phyloP scores from a whole-genome alignment of 2,113 vertebrate species.

The Atherinomorus stipes region DNA sequence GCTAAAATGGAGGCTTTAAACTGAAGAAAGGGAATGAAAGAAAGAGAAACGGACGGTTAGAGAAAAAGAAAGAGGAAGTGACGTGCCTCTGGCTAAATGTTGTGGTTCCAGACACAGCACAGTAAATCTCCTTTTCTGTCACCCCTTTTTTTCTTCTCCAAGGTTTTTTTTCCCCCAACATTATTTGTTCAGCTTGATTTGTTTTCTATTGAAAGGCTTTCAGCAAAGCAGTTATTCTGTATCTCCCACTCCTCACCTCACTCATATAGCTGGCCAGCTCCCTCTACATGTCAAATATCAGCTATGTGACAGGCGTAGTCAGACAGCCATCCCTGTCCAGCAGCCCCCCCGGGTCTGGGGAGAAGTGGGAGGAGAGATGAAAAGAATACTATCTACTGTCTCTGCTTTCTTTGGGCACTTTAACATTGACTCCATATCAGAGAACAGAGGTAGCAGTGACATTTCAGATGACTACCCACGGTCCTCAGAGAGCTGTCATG shows the following conservation, averaged over 20 bases:
- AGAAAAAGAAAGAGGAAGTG: constrained; percentile 37
- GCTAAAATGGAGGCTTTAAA: constrained; percentile 47
- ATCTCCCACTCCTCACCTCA: constrained; percentile 25
- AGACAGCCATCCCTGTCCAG: constrained; percentile 41
- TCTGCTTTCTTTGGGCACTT: constrained; percentile 33
- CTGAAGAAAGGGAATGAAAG: constrained; percentile 24
- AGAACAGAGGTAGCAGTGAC: constrained; percentile 39
- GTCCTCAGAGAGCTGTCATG: constrained; percentile 37
- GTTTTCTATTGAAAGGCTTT: constrained; percentile 55
- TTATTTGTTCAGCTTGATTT: constrained; percentile 69
- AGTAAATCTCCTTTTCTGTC: constrained; percentile 64
- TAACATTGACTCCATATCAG: constrained; percentile 38
- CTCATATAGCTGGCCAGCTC: constrained; percentile 17
- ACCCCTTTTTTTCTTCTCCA: constrained; percentile 32
- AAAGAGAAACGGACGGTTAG: constrained; percentile 25
- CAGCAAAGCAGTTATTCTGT: constrained; percentile 55
- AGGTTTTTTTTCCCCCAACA: constrained; percentile 49
- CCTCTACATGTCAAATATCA: constrained; percentile 45
- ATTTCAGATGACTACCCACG: constrained; percentile 43
- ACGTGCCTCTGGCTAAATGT: constrained; percentile 69
- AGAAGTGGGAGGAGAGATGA: constrained; percentile 21
- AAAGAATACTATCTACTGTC: constrained; percentile 44
- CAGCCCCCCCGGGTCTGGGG: constrained; percentile 3
- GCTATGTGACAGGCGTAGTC: constrained; percentile 45
- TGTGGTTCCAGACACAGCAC: constrained; percentile 59